Evolutionary conservation across 2,797 vertebrate species (phyloP), one percentile per base, ranked within the genome.

Genomic region (Alosa sapidissima): DNA sequence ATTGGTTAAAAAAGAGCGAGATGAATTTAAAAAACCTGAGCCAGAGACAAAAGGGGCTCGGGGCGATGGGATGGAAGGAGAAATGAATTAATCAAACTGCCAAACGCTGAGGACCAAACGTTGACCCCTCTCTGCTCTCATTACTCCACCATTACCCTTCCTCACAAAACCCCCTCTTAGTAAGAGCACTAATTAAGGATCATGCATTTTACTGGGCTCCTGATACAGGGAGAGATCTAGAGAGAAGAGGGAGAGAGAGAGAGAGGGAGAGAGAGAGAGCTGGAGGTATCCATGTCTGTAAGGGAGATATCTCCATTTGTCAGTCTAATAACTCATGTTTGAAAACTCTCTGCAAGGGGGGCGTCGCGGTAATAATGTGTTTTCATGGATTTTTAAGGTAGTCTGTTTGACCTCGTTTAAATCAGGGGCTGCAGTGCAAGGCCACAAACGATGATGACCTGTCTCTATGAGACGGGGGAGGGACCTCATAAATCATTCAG

Each of bases 51-150:
- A 96, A 96, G 93, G 93, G 92, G 95, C 95, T 96, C 90, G 93
- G 91, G 96, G 96, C 94, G 93, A 96, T 96, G 94, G 94, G 92
- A 94, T 91, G 92, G 94, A 95, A 96, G 94, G 95, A 96, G 95
- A 95, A 95, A 96, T 95, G 94, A 97, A 98, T 98, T 97, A 97
- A 98, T 99, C 97, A 97, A 96, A 89, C 95, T 96, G 96, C 96
- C 96, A 97, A 95, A 96, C 75, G 89, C 95, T 97, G 94, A 96
- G 95, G 94, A 93, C 95, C 91, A 92, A 78, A 87, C 91, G 92
- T 93, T 97, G 97, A 97, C 97, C 97, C 95, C 94, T 94, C 95
- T 93, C 94, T 96, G 96, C 96, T 96, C 96, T 97, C 95, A 95
- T 96, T 96, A 94, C 93, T 95, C 95, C 93, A 92, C 96, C 95